Base-by-base conservation (phyloP, 2,113 vertebrate genomes). In the Gymnorhina tibicen region DNA sequence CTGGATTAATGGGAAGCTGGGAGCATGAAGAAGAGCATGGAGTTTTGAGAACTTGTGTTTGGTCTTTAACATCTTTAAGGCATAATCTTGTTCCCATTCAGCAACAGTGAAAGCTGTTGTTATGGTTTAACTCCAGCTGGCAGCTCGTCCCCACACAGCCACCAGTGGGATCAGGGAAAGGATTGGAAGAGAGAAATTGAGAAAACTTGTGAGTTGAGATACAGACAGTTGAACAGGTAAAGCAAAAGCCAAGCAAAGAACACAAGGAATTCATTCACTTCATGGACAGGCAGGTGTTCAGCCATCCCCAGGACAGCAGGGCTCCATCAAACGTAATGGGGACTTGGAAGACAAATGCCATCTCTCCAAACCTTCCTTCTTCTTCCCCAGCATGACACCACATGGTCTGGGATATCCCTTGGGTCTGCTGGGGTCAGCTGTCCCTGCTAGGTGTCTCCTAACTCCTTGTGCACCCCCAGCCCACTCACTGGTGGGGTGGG, bases 1-100 rank as follows among this genome's bases (percentile, higher is more conserved):
- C 35, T 91, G 83, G 52, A 87, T 89, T 82, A 64, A 75, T 91
- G 64, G 49, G 27, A 92, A 81, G 30, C 44, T 78, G 64, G 55
- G 69, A 95, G 76, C 3, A 3, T 82, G 14, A 84, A 87, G 64
- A 86, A 70, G 86, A 92, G 60, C n/a, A 55, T 68, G 37, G 73
- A 89, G 60, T 74, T 76, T 56, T 60, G 60, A 84, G 75, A 89
- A 75, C 16, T 84, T 84, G 49, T 58, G 13, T 75, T 81, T 82
- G 33, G 33, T 84, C 60, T 89, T 90, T 66, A 77, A 50, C 26
- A 37, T 80, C 85, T 90, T 70, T 75, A 56, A 91, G 70, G 68
- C 37, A 21, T 47, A 32, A 47, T 84, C 68, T 88, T 83, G 60
- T 47, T n/a, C n/a, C n/a, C n/a, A n/a, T n/a, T n/a, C 83, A 75